A percentile compares a stretch with the other conserved stretches of the same genome.
Evolutionary conservation across 2,113 vertebrate species (phyloP).

Genomic region (Psilopogon haemacephalus): DNA sequence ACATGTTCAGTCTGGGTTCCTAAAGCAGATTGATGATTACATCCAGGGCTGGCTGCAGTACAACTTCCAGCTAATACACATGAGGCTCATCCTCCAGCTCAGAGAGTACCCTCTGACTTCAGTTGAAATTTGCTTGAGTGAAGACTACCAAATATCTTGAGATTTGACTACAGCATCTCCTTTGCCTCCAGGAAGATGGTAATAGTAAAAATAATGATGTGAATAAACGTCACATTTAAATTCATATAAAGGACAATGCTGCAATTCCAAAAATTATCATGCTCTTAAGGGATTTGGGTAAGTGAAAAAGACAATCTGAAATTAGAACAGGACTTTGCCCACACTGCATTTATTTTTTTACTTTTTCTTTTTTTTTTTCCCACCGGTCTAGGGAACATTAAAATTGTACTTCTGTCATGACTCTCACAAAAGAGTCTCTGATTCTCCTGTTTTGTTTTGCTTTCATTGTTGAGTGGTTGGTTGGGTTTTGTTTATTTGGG

Average conservation of each 20-base stretch:
- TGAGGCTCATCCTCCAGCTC: too few species aligned
- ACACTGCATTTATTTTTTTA: not conserved
- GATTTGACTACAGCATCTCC: not conserved
- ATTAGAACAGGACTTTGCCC: not conserved
- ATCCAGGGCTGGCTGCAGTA: too few species aligned
- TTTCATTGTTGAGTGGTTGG: not conserved
- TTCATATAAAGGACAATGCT: not conserved
- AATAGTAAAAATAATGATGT: not conserved
- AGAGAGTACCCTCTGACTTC: not conserved
- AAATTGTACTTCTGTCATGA: not conserved
- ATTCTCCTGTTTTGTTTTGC: not conserved
- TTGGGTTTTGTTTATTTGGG: not conserved
- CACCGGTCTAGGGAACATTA: not conserved
- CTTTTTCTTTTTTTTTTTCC: not conserved
- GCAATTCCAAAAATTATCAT: not conserved
- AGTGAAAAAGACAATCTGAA: not conserved
- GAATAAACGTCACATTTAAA: not conserved
- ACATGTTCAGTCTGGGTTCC: too few species aligned
- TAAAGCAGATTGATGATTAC: too few species aligned
- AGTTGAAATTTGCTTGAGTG: not conserved
- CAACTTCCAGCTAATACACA: too few species aligned
- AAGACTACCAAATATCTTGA: not conserved
- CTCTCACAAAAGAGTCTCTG: not conserved
- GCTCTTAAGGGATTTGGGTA: not conserved
- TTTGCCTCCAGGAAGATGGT: not conserved